phyloP scores from a whole-genome alignment of 2,888 invertebrate species.

The Gryllus longicercus region DNA sequence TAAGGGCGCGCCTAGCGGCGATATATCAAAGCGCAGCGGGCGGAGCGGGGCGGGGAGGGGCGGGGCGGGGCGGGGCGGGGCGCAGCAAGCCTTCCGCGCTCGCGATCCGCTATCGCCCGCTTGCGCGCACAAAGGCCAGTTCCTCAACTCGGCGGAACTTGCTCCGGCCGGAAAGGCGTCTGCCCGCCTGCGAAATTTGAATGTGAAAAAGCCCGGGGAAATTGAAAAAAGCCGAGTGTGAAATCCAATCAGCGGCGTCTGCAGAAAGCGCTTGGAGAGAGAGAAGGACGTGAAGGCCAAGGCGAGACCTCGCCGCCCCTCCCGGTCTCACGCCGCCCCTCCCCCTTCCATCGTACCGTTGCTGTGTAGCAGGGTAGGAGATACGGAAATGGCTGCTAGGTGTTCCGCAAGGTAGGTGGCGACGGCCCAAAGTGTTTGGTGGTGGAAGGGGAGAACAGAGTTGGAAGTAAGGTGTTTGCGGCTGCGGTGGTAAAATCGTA shows the following conservation, averaged over 20 bases:
- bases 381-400: too few relatives aligned
- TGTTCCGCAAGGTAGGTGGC: too few relatives aligned
- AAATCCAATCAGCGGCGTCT: conserved; percentile 8
- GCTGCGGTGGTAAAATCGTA: too few relatives aligned
- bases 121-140: not conserved
- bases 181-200: not conserved
- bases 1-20: conserved; percentile 5
- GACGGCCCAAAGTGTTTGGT: too few relatives aligned
- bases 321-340: not conserved
- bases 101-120: conserved; percentile 1
- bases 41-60: not conserved
- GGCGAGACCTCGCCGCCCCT: not conserved
- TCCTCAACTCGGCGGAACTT: conserved; percentile 17
- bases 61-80: not conserved
- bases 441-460: too few relatives aligned
- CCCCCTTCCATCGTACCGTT: too few relatives aligned
- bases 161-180: not conserved
- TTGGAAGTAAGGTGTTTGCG: too few relatives aligned
- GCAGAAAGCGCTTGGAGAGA: not conserved
- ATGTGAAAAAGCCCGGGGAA: conserved; percentile 1
- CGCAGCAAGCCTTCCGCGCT: not conserved
- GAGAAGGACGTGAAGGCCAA: not conserved
- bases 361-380: too few relatives aligned
- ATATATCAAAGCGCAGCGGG: not conserved
- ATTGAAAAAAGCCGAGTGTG: conserved; percentile 17